phyloP scores from a whole-genome alignment of 2,113 vertebrate species.

The Vulpes ferrilata region DNA sequence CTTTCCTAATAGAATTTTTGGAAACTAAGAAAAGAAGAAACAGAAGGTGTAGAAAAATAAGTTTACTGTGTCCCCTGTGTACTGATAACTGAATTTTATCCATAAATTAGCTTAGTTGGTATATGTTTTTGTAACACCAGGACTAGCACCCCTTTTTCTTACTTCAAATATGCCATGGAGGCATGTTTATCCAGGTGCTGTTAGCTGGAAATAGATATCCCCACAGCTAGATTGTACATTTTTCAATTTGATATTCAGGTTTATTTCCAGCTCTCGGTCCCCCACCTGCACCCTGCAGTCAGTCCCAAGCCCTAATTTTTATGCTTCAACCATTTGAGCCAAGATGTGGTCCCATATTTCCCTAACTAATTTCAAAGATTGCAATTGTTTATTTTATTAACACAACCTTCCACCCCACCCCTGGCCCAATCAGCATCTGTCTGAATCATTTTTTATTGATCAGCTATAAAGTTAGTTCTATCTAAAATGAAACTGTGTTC shows the following conservation, averaged over 20 bases:
- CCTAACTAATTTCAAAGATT: neutral
- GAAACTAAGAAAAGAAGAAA: neutral
- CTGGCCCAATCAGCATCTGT: neutral
- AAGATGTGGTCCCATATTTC: neutral
- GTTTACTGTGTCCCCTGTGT: neutral
- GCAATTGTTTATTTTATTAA: slow-evolving; percentile 10
- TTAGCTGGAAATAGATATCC: neutral
- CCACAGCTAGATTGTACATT: neutral
- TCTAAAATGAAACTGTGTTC: neutral
- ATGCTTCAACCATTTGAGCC: neutral
- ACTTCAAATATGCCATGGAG: neutral
- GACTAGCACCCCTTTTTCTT: slow-evolving; percentile 1
- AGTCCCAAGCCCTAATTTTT: neutral
- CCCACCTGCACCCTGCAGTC: no score
- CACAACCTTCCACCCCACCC: neutral
- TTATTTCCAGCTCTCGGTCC: slow-evolving; percentile 15
- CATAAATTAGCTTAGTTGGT: neutral
- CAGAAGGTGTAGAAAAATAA: neutral
- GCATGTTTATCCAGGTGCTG: neutral
- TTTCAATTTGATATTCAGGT: slow-evolving; percentile 12
- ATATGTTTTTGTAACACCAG: neutral
- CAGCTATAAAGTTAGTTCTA: neutral
- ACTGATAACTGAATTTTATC: neutral
- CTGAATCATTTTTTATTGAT: neutral
- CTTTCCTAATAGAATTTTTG: neutral